These are phyloP conservation scores for Julus scanicus DNA, from an alignment of 2,888 invertebrate genomes.

Conservation along the genomic window DNA sequence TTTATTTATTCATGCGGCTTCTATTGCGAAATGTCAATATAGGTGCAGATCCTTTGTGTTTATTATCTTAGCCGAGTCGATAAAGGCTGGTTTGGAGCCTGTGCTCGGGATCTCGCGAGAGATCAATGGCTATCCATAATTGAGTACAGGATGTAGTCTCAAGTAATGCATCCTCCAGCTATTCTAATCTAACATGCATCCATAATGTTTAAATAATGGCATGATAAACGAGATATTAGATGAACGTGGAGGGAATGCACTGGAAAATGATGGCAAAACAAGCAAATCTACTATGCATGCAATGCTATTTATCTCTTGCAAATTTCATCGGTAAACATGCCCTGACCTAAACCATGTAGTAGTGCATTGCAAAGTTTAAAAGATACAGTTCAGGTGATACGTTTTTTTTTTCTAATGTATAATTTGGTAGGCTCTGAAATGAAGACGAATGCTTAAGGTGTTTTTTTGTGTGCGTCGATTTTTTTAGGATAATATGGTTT, in stretches of 20 bases:
- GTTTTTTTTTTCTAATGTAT: no score
- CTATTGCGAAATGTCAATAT: constrained; percentile 21
- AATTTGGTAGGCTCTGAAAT: neutral
- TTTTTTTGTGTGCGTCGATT: no score
- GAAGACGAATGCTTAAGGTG: no score
- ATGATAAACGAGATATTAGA: constrained; percentile 27
- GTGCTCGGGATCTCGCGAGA: constrained; percentile 8
- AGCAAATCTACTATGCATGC: no score
- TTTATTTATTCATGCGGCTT: constrained; percentile 22
- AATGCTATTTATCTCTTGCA: neutral
- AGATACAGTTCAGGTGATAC: neutral
- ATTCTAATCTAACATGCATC: constrained; percentile 33
- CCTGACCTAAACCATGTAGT: neutral
- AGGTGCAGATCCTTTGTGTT: constrained; percentile 27
- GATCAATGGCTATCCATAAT: constrained; percentile 33
- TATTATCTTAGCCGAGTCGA: constrained; percentile 33
- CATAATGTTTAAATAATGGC: constrained; percentile 23
- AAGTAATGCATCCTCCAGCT: constrained; percentile 28
- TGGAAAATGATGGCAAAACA: constrained; percentile 14
- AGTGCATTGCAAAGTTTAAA: neutral
- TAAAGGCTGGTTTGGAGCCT: neutral
- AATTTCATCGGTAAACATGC: neutral
- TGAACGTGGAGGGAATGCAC: constrained; percentile 12
- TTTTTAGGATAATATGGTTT: no score
- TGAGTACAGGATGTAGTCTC: constrained; percentile 33